Percentiles rank a stretch among this genome's conserved stretches.
These are phyloP conservation scores for Pleuronectes platessa DNA, from an alignment of 2,113 vertebrate species.

Conservation along the genomic window DNA sequence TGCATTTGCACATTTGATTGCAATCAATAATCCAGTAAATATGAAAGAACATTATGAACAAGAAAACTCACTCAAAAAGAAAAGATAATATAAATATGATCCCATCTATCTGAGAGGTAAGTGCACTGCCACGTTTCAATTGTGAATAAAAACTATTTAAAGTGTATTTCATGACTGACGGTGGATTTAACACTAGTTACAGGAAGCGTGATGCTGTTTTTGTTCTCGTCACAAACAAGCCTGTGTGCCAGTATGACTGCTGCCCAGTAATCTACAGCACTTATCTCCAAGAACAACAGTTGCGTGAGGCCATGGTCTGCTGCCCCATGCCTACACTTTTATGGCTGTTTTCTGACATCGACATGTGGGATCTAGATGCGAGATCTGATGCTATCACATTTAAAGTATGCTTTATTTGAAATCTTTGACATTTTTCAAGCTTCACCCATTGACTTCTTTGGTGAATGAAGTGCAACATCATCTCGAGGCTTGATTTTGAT, in stretches of 20 bases:
- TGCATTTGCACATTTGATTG: too few relatives aligned
- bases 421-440: not conserved
- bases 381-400: conserved; percentile 34
- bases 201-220: not conserved
- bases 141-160: not conserved
- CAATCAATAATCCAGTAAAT: too few relatives aligned
- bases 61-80: too few relatives aligned
- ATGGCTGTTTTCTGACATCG: conserved; percentile 29
- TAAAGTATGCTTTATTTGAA: conserved; percentile 31
- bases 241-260: conserved; percentile 26
- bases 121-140: too few relatives aligned
- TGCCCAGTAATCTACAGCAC: conserved; percentile 30
- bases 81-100: not conserved
- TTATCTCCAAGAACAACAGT: conserved; percentile 50
- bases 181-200: not conserved
- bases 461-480: not conserved
- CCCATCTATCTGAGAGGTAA: not conserved
- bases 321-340: conserved; percentile 56
- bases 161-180: not conserved
- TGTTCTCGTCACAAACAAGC: conserved; percentile 24
- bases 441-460: too few relatives aligned
- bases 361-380: conserved; percentile 58
- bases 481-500: not conserved
- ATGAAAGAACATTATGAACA: too few relatives aligned
- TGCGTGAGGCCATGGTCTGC: conserved; percentile 57